Conservation (phyloP, 2,888 invertebrate species). For the Leucoma salicis region DNA sequence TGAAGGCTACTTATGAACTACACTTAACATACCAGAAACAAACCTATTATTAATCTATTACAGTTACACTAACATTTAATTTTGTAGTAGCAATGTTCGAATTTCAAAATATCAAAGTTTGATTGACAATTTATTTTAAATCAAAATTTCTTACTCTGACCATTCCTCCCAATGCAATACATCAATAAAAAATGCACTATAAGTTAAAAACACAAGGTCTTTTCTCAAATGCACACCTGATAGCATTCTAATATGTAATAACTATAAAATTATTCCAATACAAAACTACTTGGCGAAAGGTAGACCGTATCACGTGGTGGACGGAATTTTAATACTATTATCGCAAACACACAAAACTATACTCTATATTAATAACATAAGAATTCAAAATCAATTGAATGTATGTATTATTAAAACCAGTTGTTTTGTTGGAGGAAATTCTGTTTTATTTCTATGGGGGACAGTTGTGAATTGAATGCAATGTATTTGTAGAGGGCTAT, state of each 20-base stretch:
- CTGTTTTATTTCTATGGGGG: conserved; percentile 7
- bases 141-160: conserved; percentile 22
- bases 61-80: conserved; percentile 11
- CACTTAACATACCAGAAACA: conserved; percentile 9
- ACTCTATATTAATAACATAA: conserved; percentile 37
- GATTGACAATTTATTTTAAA: conserved; percentile 38
- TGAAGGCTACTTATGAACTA: neutral
- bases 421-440: conserved; percentile 14
- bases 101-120: conserved; percentile 30
- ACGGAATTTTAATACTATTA: conserved; percentile 65
- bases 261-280: conserved; percentile 79
- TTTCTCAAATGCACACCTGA: conserved; percentile 41
- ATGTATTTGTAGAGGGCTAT: conserved; percentile 45
- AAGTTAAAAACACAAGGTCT: conserved; percentile 17
- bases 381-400: conserved; percentile 31
- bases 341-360: conserved; percentile 30
- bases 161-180: conserved; percentile 14
- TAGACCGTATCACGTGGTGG: conserved; percentile 71
- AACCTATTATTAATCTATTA: conserved; percentile 33
- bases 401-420: conserved; percentile 12
- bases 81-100: conserved; percentile 28
- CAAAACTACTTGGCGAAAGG: conserved; percentile 77
- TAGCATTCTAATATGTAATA: conserved; percentile 74
- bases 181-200: conserved; percentile 13
- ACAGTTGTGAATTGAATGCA: conserved; percentile 33